Base-by-base conservation (phyloP, 2,113 vertebrate species). In the Calidris pugnax region DNA sequence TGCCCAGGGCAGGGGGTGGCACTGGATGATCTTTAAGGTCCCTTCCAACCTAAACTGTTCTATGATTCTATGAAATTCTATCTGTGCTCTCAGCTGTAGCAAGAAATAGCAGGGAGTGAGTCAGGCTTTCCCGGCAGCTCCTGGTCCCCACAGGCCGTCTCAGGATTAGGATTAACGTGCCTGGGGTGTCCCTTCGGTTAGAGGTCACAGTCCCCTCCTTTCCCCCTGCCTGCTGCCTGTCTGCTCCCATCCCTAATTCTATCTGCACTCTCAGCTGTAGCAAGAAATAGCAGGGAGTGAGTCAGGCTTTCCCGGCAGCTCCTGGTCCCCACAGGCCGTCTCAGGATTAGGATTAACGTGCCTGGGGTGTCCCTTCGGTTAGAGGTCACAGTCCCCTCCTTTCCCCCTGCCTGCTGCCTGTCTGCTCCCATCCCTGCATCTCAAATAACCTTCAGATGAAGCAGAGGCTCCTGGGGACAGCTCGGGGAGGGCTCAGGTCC, bases 61-160 rank as follows among this genome's bases (percentile, higher is more conserved):
- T 30, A 30, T 55, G 51, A 55, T 55, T 55, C 27, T 7, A 6
- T 55, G 51, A 55, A 55, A 55, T 17, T 30, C 51, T 55, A n/a
- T 35, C 32, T 60, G 76, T 27, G 26, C 28, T 39, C 26, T 64
- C 35, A 59, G 55, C 37, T 63, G 55, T 32, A 71, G 37, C 27
- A 22, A 33, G 75, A 69, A 69, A 30, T 13, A 35, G 50, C 32
- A 45, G 62, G 22, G 90, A 80, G 68, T 60, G 37, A 66, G 62
- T 16, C 30, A n/a, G 50, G 56, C 64, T 64, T 64, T 67, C 75
- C 41, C 0, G 1, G 75, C 35, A 69, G 37, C 64, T 33, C 62
- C 27, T 19, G 4, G 48, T 39, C 37, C 62, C 50, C 0, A 1
- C 6, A 4, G 12, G 11, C 50, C 37, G 3, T 32, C n/a, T 20